A percentile compares a stretch with the other conserved stretches of the same genome.
These are phyloP conservation scores for Habropoda laboriosa DNA, from an alignment of 1,140 invertebrate genomes.

Conservation along the genomic window DNA sequence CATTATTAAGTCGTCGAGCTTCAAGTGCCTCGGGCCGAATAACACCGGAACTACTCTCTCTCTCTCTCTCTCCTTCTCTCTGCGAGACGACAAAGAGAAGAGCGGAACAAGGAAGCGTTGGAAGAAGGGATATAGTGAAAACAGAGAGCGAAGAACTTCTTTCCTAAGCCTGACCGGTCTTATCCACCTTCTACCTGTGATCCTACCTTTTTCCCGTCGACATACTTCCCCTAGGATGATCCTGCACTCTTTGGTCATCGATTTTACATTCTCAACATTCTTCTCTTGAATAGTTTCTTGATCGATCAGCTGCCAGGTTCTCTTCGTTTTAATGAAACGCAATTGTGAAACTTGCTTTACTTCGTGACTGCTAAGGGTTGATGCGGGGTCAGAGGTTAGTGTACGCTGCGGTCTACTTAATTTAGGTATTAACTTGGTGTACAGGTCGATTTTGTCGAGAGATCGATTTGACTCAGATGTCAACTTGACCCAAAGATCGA, in stretches of 20 bases:
- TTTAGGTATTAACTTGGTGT: no score
- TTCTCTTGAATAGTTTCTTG: not conserved
- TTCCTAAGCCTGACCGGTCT: constrained; percentile 5
- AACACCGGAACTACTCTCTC: constrained; percentile 1
- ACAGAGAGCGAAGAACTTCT: not conserved
- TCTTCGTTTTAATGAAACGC: no score
- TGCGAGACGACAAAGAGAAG: constrained; percentile 1
- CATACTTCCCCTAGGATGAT: not conserved
- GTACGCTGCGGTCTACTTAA: no score
- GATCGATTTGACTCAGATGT: no score
- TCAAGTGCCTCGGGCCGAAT: constrained; percentile 20
- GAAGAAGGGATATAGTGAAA: not conserved
- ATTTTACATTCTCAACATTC: constrained; percentile 4
- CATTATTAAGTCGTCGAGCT: constrained; percentile 58
- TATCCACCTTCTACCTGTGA: not conserved
- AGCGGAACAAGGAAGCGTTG: not conserved
- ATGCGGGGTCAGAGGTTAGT: no score
- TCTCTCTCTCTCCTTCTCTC: no score
- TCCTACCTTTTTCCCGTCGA: not conserved
- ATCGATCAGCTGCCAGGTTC: not conserved
- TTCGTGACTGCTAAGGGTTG: no score
- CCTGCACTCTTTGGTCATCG: not conserved
- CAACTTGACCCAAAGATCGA: no score
- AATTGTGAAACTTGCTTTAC: not conserved
- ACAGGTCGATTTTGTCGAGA: no score